Evolutionary conservation across 2,888 invertebrate species (phyloP).

Genomic region (Busseola fusca): DNA sequence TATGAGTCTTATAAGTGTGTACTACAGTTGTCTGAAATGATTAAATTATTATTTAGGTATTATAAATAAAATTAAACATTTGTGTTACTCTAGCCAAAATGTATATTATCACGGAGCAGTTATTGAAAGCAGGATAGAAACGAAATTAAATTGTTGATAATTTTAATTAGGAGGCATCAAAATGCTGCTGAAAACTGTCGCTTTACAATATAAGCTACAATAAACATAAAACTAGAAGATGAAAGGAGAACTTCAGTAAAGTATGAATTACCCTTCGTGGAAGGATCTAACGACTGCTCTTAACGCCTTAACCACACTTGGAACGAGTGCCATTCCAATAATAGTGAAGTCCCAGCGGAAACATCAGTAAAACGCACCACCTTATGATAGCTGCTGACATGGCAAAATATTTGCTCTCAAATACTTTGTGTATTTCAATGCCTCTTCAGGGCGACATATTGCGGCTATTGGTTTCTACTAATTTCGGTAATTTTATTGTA

Average conservation of each 20-base stretch:
- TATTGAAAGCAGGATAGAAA: neutral
- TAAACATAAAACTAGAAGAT: slow-evolving; percentile 11
- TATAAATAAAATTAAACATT: neutral
- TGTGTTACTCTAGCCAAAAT: neutral
- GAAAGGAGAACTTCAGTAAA: slow-evolving; percentile 20
- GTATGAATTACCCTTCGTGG: slow-evolving; percentile 21
- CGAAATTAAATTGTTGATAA: neutral
- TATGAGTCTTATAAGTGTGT: no score
- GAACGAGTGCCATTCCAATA: slow-evolving; percentile 33
- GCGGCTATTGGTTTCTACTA: neutral
- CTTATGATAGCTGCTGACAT: slow-evolving; percentile 21
- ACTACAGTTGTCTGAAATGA: no score
- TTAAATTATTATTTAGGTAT: no score
- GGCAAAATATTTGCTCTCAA: slow-evolving; percentile 14
- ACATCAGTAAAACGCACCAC: slow-evolving; percentile 29
- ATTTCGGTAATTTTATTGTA: neutral
- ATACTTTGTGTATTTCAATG: slow-evolving; percentile 37
- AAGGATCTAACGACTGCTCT: slow-evolving; percentile 44
- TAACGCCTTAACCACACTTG: slow-evolving; percentile 36
- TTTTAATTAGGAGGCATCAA: neutral
- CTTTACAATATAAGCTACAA: slow-evolving; percentile 21
- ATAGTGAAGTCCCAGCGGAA: slow-evolving; percentile 38
- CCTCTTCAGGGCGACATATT: neutral
- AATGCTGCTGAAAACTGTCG: neutral
- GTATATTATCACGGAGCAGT: neutral